phyloP scores from a whole-genome alignment of 2,888 invertebrate species.

The Tenthredo notha region DNA sequence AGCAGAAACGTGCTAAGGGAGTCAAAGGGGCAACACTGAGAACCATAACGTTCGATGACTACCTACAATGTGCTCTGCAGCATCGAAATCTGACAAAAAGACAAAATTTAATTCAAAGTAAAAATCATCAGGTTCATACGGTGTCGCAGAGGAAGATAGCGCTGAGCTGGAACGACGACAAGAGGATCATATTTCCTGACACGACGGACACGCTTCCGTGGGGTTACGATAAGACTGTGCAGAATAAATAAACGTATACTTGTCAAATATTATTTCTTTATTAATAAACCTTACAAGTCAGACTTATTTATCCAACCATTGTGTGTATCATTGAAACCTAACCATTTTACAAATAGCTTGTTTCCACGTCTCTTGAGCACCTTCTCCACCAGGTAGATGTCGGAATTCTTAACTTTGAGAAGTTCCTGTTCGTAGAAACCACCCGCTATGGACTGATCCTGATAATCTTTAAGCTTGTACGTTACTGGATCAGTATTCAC shows the following conservation, averaged over 20 bases:
- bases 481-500: slow-evolving; percentile 59
- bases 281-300: slow-evolving; percentile 28
- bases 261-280: neutral
- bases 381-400: slow-evolving; percentile 59
- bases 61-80: slow-evolving; percentile 47
- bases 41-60: slow-evolving; percentile 56
- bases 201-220: slow-evolving; percentile 51
- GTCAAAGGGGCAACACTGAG: slow-evolving; percentile 44
- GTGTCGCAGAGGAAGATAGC: slow-evolving; percentile 38
- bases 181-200: slow-evolving; percentile 21
- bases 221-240: slow-evolving; percentile 26
- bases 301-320: slow-evolving; percentile 51
- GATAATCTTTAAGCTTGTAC: slow-evolving; percentile 65
- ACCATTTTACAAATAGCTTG: slow-evolving; percentile 48
- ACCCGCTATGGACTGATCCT: slow-evolving; percentile 66
- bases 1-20: slow-evolving; percentile 55
- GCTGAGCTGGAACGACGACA: slow-evolving; percentile 54
- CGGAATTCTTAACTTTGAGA: slow-evolving; percentile 66
- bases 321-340: slow-evolving; percentile 52
- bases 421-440: slow-evolving; percentile 71
- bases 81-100: slow-evolving; percentile 50
- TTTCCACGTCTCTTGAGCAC: slow-evolving; percentile 44
- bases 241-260: neutral
- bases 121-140: slow-evolving; percentile 54
- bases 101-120: slow-evolving; percentile 55